Conservation (phyloP, 2,797 vertebrate species). For the Serranus cabrilla region DNA sequence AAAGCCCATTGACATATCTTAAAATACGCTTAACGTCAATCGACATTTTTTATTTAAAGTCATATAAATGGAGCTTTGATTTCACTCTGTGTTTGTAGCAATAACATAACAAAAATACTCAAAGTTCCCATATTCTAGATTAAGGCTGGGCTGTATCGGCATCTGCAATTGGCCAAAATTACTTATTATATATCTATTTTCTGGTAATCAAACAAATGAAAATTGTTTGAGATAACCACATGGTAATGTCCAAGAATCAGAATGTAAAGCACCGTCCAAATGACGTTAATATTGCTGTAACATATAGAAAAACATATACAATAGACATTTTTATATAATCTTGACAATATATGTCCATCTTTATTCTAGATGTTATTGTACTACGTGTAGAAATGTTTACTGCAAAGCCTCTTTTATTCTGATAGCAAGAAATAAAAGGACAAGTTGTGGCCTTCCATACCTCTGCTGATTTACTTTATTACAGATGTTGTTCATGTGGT, state of each 20-base stretch:
- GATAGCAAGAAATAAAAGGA: neutral
- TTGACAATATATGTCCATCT: no score
- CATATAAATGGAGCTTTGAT: neutral
- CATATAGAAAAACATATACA: no score
- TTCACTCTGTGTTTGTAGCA: neutral
- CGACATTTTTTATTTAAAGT: neutral
- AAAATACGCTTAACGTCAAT: neutral
- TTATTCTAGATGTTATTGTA: neutral
- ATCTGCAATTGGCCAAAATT: no score
- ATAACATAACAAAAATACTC: neutral
- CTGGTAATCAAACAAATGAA: no score
- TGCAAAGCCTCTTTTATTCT: neutral
- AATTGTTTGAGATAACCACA: no score
- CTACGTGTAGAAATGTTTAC: neutral
- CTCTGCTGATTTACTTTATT: conserved; percentile 27
- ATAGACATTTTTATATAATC: no score
- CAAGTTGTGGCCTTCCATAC: neutral
- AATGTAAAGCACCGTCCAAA: no score
- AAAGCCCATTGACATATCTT: neutral
- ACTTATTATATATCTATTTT: no score
- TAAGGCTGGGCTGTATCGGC: no score
- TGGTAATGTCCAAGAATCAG: no score
- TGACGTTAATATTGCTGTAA: no score
- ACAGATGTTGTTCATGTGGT: conserved; percentile 12
- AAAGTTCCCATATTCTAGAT: no score